Base-by-base conservation (phyloP, 2,797 vertebrate genomes). In the Danio albolineatus region DNA sequence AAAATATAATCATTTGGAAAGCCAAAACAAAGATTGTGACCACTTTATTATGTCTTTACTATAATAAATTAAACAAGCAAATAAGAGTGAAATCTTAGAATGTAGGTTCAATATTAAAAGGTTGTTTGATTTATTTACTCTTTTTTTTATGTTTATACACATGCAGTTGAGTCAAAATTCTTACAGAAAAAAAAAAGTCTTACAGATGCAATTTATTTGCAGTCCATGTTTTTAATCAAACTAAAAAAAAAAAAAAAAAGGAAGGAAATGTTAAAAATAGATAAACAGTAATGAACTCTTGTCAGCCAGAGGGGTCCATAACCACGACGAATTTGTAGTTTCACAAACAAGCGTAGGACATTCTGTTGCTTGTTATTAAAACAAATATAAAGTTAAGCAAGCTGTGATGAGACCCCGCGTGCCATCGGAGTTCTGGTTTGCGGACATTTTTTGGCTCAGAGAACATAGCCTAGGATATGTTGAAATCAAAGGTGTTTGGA, bases 291-390 rank as follows among this genome's bases (percentile, higher is more conserved):
- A 2, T 72, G 59, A 39, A 44, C 49, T 72, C 0, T 1, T 65
- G 48, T 57, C 78, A 73, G 70, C 28, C 48, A 19, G 41, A 48
- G 39, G 21, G 21, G 39, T 44, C 28, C 43, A 78, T 67, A 57
- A 59, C 39, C 49, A 48, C 67, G 16, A 62, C 0, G 2, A 64
- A 54, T 73, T 19, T 54, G 59, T 5, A 3, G 49, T 56, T 64
- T 49, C 41, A 65, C 69, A 73, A 73, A 38, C 19, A 38, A 19
- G 54, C 36, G 65, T 41, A 21, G 49, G 51, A 65, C 49, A 65
- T 79, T 56, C 41, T 65, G 78, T 65, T 65, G 69, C 70, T 21
- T 73, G 49, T 57, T 73, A 64, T 65, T 12, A 73, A 73, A 56
- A 57, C 41, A 73, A 73, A 65, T 65, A 44, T 46, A 19, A 65